These are phyloP conservation scores for Rallus crepitans DNA, from an alignment of 2,797 vertebrate genomes.

Conservation along the genomic window DNA sequence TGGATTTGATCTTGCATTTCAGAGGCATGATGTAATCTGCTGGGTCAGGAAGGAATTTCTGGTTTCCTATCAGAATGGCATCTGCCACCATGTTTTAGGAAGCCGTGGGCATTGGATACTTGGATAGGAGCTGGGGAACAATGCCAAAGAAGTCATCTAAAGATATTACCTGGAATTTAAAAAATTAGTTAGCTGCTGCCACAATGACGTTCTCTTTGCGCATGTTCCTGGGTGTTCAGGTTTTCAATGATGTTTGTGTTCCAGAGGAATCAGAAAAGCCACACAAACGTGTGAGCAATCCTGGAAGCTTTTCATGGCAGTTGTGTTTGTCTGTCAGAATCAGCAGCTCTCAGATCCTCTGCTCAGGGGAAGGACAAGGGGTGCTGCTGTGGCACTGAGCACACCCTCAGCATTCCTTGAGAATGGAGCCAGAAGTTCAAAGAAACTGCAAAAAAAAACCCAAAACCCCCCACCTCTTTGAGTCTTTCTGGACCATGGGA, in stretches of 20 bases:
- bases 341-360: fast-evolving
- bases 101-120: background rate
- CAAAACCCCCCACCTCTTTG: fast-evolving
- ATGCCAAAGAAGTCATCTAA: constrained; percentile 17
- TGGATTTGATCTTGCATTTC: constrained; percentile 50
- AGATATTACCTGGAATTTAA: constrained; percentile 39
- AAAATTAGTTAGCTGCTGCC: background rate
- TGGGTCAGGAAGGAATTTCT: constrained; percentile 56
- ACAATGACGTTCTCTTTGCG: background rate
- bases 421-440: background rate
- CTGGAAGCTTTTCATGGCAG: background rate
- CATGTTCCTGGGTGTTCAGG: fast-evolving
- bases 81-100: constrained; percentile 33
- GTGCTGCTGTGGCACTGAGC: background rate
- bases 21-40: constrained; percentile 19
- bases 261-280: background rate
- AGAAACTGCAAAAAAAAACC: background rate
- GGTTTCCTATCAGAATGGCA: constrained; percentile 43
- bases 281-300: fast-evolving
- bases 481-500: background rate
- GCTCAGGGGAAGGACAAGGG: background rate
- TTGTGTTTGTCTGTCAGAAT: background rate
- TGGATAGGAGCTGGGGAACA: background rate
- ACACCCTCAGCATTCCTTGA: fast-evolving
- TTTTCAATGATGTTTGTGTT: background rate